phyloP scores from a whole-genome alignment of 2,113 vertebrate genomes.

The Chaetodon trifascialis region DNA sequence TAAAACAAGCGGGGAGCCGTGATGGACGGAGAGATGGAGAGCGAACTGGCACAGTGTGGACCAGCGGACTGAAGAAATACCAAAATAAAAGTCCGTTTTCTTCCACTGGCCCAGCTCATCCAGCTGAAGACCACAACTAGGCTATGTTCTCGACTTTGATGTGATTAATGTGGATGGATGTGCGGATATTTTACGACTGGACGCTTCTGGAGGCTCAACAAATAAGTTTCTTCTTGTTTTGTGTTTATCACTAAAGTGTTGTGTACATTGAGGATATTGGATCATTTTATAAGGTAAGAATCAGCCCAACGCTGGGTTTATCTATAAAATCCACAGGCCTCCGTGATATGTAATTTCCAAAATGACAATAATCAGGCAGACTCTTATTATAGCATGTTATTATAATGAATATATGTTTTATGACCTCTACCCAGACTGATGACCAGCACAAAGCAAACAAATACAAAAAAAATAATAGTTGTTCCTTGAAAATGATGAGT shows the following conservation, averaged over 20 bases:
- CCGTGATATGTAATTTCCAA: not conserved
- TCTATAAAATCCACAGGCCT: not conserved
- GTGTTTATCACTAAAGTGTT: constrained; percentile 13
- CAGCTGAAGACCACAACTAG: not conserved
- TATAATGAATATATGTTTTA: not conserved
- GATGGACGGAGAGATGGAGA: constrained; percentile 31
- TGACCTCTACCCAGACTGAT: not conserved
- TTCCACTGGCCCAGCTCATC: not conserved
- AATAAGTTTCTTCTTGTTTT: not conserved
- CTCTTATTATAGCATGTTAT: not conserved
- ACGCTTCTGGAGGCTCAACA: constrained; percentile 6
- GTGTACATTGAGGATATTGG: constrained; percentile 8
- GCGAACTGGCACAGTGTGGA: constrained; percentile 15
- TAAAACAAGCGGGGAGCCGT: constrained; percentile 56
- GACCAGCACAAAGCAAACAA: not conserved
- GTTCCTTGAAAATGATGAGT: not conserved
- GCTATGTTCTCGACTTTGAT: not conserved
- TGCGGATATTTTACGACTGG: constrained; percentile 20
- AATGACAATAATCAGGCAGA: not conserved
- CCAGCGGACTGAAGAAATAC: constrained; percentile 6
- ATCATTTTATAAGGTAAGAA: constrained; percentile 59
- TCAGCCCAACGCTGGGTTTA: not conserved
- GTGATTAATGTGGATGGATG: not conserved
- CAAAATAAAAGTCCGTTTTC: not conserved
- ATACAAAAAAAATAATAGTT: not conserved